These are phyloP conservation scores for Hemaris fuciformis DNA, from an alignment of 2,888 invertebrate genomes.

Conservation along the genomic window DNA sequence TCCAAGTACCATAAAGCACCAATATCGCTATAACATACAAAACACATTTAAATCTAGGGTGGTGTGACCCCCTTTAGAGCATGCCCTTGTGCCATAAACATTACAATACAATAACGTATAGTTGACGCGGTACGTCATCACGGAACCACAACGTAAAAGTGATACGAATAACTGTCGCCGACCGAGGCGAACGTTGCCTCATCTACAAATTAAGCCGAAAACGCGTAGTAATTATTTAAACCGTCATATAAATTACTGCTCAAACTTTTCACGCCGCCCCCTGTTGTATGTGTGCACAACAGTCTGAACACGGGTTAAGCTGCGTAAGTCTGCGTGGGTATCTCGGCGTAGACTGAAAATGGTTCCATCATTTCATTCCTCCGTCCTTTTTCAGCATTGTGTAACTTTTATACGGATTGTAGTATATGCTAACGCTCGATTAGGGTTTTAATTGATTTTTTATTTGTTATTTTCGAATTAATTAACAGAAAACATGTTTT, in stretches of 20 bases:
- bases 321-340: constrained; percentile 48
- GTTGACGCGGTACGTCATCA: constrained; percentile 37
- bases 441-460: constrained; percentile 18
- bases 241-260: constrained; percentile 81
- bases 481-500: no score
- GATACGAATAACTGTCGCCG: constrained; percentile 63
- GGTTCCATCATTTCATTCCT: constrained; percentile 77
- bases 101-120: constrained; percentile 20
- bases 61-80: not conserved
- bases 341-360: constrained; percentile 71
- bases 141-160: constrained; percentile 48
- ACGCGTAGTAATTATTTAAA: constrained; percentile 81
- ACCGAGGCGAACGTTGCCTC: constrained; percentile 60
- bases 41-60: not conserved
- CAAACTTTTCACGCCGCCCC: constrained; percentile 74
- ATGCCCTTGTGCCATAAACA: not conserved
- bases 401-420: constrained; percentile 54
- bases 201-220: constrained; percentile 81
- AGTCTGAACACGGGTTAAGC: constrained; percentile 32
- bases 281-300: constrained; percentile 48
- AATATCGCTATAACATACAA: not conserved
- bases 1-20: not conserved
- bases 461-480: not conserved
- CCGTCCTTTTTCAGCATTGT: constrained; percentile 76
- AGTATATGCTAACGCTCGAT: constrained; percentile 35